Conservation (phyloP, 2,113 vertebrate species). For the Ctenodactylus gundi region DNA sequence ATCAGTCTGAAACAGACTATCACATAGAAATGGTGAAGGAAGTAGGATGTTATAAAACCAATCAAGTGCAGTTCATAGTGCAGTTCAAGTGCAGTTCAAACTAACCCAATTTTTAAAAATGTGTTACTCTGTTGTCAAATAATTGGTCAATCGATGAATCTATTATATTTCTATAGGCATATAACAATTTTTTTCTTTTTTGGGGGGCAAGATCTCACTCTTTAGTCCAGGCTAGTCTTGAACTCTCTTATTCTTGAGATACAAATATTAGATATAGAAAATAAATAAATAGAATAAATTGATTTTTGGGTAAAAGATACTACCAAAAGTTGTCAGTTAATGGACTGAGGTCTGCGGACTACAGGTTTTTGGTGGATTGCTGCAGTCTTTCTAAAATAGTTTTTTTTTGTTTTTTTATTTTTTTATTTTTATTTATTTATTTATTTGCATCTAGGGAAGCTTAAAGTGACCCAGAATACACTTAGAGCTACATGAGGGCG, state of each 20-base stretch:
- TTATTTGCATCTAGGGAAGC: background rate
- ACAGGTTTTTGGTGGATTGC: background rate
- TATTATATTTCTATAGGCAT: background rate
- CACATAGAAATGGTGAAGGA: background rate
- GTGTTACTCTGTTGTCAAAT: background rate
- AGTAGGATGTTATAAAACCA: background rate
- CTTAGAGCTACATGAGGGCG: background rate
- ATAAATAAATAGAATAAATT: background rate
- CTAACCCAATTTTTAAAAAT: background rate
- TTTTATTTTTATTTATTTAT: too few species aligned
- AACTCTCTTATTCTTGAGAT: background rate
- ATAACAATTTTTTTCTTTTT: too few species aligned
- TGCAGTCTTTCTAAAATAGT: background rate
- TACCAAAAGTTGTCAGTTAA: background rate
- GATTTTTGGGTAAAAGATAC: background rate
- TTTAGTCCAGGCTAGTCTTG: too few species aligned
- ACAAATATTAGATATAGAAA: background rate
- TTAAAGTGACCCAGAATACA: background rate
- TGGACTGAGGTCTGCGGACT: background rate
- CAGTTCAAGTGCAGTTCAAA: background rate
- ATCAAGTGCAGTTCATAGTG: background rate
- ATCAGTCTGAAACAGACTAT: background rate
- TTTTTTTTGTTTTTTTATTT: too few species aligned
- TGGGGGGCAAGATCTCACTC: too few species aligned
- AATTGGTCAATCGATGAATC: background rate